Evolutionary conservation across 2,113 vertebrate genomes (phyloP).

Genomic region (Pseudopodoces humilis): DNA sequence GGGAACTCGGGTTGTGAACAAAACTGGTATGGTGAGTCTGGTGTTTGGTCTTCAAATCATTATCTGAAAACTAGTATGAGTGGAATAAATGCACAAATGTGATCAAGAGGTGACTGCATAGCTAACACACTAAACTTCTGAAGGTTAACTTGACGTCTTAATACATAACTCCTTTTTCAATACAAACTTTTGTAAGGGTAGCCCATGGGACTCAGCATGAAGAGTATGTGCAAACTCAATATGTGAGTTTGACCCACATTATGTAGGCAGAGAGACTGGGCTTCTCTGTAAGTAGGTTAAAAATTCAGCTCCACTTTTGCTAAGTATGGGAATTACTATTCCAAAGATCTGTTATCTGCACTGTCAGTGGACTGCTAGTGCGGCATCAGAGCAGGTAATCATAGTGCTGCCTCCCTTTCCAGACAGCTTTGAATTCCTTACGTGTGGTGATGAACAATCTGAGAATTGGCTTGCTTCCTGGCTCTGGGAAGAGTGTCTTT

Average conservation of each 20-base stretch:
- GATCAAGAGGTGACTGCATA: neutral
- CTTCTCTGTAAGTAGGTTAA: neutral
- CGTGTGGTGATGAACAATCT: neutral
- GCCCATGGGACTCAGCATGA: neutral
- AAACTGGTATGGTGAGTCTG: neutral
- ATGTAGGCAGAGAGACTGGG: neutral
- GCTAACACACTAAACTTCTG: neutral
- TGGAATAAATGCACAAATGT: neutral
- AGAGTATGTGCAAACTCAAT: no score
- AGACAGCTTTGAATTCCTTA: neutral
- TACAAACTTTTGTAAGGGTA: neutral
- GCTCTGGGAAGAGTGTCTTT: neutral
- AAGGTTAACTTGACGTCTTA: neutral
- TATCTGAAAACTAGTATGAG: neutral
- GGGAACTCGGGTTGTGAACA: rapidly evolving
- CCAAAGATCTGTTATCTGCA: neutral
- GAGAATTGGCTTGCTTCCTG: neutral
- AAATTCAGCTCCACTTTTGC: neutral
- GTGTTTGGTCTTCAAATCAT: neutral
- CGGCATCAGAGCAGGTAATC: neutral
- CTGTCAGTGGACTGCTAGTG: neutral
- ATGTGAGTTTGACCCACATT: rapidly evolving
- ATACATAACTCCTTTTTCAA: neutral
- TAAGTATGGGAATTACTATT: neutral
- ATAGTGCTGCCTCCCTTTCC: neutral